Evolutionary conservation across 2,797 vertebrate species (phyloP), one percentile per base, ranked within the genome.

Genomic region (Hemitrygon akajei): DNA sequence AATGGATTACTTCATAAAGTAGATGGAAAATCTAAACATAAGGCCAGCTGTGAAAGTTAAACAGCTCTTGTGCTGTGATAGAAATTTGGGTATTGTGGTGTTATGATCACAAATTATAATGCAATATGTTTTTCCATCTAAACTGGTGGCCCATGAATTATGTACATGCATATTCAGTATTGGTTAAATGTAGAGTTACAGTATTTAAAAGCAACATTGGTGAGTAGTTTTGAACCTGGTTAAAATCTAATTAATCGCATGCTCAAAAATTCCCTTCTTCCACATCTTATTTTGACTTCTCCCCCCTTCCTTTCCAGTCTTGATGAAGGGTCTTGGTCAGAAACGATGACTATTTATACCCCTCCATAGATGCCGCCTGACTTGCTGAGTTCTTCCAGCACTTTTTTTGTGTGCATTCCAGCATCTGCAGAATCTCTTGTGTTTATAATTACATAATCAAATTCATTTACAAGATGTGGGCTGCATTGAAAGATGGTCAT

Each of bases 21-120:
- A 66, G n/a, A 37, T 66, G 86, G 86, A 89, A 89, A 89, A 89
- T 66, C 60, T 69, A 37, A 89, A 89, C 63, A 3, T n/a, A 66
- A 10, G n/a, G 37, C 18, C 60, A 89, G 30, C 60, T 89, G 86
- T 89, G 86, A 5, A 22, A 34, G 60, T 63, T 89, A 89, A 69
- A 66, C 86, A 89, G 84, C 16, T 7, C 60, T 66, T 60, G 1
- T 66, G n/a, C n/a, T 37, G 63, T 66, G n/a, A 63, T 81, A 9
- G 40, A 25, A 47, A 20, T 37, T 89, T 30, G 12, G 30, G 27
- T 87, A 63, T 63, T 63, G 7, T 89, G 20, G 63, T 34, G 34
- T 20, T 69, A 34, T 89, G 86, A 66, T 69, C n/a, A 34, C 1
- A 30, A 34, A 80, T 40, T 66, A 34, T 66, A 89, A 69, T 37